Evolutionary conservation across 2,797 vertebrate genomes (phyloP).

Genomic region (Sebastes minor): DNA sequence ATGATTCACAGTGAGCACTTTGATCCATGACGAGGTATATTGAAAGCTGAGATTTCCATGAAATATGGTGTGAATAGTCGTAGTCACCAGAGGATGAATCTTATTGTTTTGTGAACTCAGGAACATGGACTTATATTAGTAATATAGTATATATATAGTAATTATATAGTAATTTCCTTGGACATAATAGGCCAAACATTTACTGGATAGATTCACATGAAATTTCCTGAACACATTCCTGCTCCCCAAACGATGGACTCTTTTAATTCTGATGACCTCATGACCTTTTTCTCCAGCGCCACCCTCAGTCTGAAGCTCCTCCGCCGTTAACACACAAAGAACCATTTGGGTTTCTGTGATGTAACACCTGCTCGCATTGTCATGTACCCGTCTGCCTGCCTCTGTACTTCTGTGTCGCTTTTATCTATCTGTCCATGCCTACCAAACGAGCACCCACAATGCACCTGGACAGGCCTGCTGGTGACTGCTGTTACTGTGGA

Average conservation of each 20-base stretch:
- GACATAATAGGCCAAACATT: not conserved
- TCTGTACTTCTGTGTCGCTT: not conserved
- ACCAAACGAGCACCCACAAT: constrained; percentile 52
- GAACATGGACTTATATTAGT: not conserved
- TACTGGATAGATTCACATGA: not conserved
- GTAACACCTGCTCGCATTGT: not conserved
- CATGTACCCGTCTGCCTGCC: not conserved
- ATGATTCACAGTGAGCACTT: not conserved
- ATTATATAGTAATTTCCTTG: not conserved
- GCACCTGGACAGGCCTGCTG: constrained; percentile 46
- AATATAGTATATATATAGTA: no score
- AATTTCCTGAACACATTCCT: not conserved
- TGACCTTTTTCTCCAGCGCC: not conserved
- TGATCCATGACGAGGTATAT: not conserved
- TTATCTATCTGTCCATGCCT: constrained; percentile 30
- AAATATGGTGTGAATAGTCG: not conserved
- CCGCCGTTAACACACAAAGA: no score
- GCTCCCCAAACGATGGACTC: not conserved
- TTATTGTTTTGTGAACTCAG: not conserved
- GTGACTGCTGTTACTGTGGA: constrained; percentile 40
- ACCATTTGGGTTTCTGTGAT: not conserved
- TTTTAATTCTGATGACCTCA: not conserved
- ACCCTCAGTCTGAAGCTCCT: not conserved
- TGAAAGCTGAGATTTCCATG: not conserved
- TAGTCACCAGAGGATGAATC: not conserved